Conservation (phyloP, 2,113 vertebrate species). For the Choloepus hoffmanni region DNA sequence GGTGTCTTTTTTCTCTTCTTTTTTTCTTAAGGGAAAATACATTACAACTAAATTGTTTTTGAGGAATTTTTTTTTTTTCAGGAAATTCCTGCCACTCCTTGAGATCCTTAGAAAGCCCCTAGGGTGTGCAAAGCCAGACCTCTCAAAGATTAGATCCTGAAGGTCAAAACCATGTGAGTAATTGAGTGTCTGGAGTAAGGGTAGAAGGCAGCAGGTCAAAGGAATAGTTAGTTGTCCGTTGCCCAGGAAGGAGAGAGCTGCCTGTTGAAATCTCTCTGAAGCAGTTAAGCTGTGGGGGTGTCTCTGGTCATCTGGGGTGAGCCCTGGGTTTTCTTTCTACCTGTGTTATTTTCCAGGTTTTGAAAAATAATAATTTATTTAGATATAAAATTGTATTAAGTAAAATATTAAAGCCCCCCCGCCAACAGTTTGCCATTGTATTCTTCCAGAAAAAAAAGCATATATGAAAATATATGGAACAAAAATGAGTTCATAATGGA, state of each 20-base stretch:
- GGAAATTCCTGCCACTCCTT: neutral
- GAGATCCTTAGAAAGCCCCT: neutral
- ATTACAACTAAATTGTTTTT: no score
- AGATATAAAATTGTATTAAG: neutral
- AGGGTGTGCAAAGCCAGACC: neutral
- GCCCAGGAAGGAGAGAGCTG: neutral
- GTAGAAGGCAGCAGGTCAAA: neutral
- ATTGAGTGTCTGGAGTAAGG: neutral
- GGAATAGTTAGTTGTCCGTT: neutral
- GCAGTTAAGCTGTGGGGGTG: neutral
- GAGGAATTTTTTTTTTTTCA: neutral
- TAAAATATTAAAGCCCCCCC: neutral
- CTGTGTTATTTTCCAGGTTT: neutral
- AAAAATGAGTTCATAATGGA: no score
- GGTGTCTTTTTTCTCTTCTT: no score
- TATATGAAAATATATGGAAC: neutral
- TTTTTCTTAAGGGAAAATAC: no score
- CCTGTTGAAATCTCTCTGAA: neutral
- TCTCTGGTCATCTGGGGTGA: neutral
- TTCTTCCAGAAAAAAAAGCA: neutral
- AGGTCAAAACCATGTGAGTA: neutral
- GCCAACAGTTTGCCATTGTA: neutral
- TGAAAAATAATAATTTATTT: conserved; percentile 1
- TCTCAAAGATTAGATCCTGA: neutral
- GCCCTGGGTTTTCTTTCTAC: neutral